Base-by-base conservation (phyloP, 1,140 invertebrate genomes). In the Drosophila sucinea region DNA sequence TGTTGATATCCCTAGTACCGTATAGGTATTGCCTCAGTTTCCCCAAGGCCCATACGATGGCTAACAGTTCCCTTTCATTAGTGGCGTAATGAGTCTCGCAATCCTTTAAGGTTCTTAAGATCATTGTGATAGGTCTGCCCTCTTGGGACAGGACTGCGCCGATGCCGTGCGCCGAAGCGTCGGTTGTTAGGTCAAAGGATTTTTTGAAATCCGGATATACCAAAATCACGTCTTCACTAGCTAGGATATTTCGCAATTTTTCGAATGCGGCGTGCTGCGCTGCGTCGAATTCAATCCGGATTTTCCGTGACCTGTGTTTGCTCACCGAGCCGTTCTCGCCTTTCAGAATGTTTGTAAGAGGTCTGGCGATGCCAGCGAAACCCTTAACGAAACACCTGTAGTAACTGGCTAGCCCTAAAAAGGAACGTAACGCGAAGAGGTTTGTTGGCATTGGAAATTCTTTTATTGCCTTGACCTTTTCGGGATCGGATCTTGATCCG, bases 191-290 rank as follows among this genome's bases (percentile, higher is more conserved):
- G 25, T 57, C 55, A 30, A 57, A 57, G 3, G 55, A 4, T 27
- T 57, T 57, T 33, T 57, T 57, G 8, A 11, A 56, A 25, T 56
- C 54, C 11, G 54, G 54, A 23, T 56, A 56, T 7, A 25, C 30
- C 25, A 56, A 32, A 7, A 30, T 29, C 1, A 56, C 54, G 54
- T 56, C 54, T 56, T 56, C 54, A 5, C 23, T 29, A 3, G 54
- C 54, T 25, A 56, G n/a, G 10, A 57, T 57, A 4, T 30, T 57
- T n/a, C 55, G 4, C n/a, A 57, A 7, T 7, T 29, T 29, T 11
- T 57, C 8, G 10, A 57, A 57, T 6, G 55, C 54, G 54, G 17
- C 6, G 3, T 10, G 23, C 25, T 51, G 44, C 8, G 1, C 17
- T 7, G 5, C 27, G 23, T 51, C n/a, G 3, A 7, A 27, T 51